These are phyloP conservation scores for Ambastaia sidthimunki DNA, from an alignment of 2,797 vertebrate genomes.

Conservation along the genomic window DNA sequence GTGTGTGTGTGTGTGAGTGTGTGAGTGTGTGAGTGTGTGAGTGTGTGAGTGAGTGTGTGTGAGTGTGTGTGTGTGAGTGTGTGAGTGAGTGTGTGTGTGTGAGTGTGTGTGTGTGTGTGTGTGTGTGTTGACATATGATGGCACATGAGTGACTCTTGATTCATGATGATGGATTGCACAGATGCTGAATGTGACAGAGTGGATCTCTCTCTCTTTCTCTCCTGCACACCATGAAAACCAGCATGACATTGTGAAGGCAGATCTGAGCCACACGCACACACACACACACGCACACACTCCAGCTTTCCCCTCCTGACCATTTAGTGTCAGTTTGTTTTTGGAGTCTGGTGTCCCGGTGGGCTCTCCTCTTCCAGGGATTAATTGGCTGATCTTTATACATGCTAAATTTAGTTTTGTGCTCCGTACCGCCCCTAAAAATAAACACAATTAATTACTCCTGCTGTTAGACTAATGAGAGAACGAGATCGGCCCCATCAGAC, in stretches of 20 bases:
- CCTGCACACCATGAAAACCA: not conserved
- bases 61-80: not conserved
- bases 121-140: constrained; percentile 38
- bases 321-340: not conserved
- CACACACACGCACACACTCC: not conserved
- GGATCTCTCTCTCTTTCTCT: constrained; percentile 64
- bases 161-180: constrained; percentile 59
- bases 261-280: not conserved
- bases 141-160: constrained; percentile 64
- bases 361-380: constrained; percentile 49
- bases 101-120: constrained; percentile 41
- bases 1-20: no score
- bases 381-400: constrained; percentile 37
- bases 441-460: constrained; percentile 57
- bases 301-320: not conserved
- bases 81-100: not conserved
- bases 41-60: no score
- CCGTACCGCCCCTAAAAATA: constrained; percentile 52
- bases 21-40: no score
- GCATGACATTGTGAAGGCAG: not conserved
- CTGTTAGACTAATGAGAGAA: constrained; percentile 45
- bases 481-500: constrained; percentile 24
- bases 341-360: constrained; percentile 23
- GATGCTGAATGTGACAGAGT: constrained; percentile 72
- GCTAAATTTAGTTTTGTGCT: constrained; percentile 51